Evolutionary conservation across 2,888 invertebrate genomes (phyloP).

Genomic region (Mythimna lalbum): DNA sequence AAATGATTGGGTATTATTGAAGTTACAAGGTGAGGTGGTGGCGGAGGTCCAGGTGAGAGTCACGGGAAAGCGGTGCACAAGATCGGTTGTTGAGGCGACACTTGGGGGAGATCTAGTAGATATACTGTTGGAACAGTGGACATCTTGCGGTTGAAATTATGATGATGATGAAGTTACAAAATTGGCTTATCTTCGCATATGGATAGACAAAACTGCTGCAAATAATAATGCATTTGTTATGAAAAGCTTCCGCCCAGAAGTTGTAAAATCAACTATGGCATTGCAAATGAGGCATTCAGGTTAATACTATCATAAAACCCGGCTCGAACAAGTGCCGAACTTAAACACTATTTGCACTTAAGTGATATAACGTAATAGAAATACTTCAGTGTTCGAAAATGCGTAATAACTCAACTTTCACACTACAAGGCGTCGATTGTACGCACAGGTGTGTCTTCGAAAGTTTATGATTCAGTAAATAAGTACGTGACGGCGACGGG

Average conservation of each 20-base stretch:
- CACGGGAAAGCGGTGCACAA: no score
- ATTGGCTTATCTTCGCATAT: neutral
- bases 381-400: slow-evolving; percentile 44
- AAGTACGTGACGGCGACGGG: slow-evolving; percentile 51
- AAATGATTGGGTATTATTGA: neutral
- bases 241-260: slow-evolving; percentile 12
- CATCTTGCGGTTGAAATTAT: no score
- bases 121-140: no score
- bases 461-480: slow-evolving; percentile 62
- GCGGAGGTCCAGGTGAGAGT: no score
- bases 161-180: no score
- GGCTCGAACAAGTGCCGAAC: slow-evolving; percentile 9
- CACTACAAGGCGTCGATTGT: slow-evolving; percentile 51
- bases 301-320: slow-evolving; percentile 25
- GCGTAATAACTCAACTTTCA: slow-evolving; percentile 60
- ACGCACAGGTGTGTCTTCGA: slow-evolving; percentile 60
- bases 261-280: slow-evolving; percentile 19
- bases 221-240: neutral
- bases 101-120: no score
- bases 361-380: slow-evolving; percentile 42
- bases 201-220: neutral
- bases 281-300: slow-evolving; percentile 18
- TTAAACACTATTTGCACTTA: slow-evolving; percentile 20
- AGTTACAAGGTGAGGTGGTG: no score
- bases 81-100: no score